These are phyloP conservation scores for Anthonomus grandis DNA, from an alignment of 1,140 invertebrate species.

Conservation along the genomic window DNA sequence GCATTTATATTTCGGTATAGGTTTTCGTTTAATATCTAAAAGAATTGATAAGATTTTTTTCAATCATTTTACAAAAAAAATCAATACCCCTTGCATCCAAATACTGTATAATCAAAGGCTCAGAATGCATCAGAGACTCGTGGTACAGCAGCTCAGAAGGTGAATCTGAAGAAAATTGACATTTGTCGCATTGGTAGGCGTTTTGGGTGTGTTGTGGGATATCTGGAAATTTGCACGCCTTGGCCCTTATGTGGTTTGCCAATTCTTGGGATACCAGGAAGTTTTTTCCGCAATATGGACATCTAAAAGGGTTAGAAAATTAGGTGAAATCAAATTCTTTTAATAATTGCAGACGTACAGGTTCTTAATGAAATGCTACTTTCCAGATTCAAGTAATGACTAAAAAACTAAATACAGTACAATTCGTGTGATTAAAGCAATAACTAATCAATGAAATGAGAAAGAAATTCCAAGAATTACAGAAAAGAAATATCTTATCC, in stretches of 20 bases:
- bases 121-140: slow-evolving; percentile 57
- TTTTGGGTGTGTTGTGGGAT: neutral
- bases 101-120: slow-evolving; percentile 46
- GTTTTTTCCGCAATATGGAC: slow-evolving; percentile 61
- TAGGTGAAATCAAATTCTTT: too few relatives aligned
- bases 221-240: slow-evolving; percentile 52
- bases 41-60: too few relatives aligned
- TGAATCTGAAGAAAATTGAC: slow-evolving; percentile 50
- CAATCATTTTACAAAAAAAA: neutral
- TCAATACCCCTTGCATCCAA: slow-evolving; percentile 16
- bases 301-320: too few relatives aligned
- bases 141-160: slow-evolving; percentile 64
- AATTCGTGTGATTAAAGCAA: too few relatives aligned
- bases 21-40: too few relatives aligned
- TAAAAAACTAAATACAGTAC: too few relatives aligned
- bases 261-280: slow-evolving; percentile 72
- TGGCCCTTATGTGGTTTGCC: slow-evolving; percentile 61
- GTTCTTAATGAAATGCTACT: too few relatives aligned
- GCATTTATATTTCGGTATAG: slow-evolving; percentile 57
- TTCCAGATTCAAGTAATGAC: too few relatives aligned
- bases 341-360: too few relatives aligned
- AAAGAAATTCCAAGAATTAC: too few relatives aligned
- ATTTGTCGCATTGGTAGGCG: slow-evolving; percentile 49
- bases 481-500: too few relatives aligned
- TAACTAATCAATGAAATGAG: slow-evolving; percentile 29